These are phyloP conservation scores for Carassius carassius DNA, from an alignment of 2,113 vertebrate species.

Conservation along the genomic window DNA sequence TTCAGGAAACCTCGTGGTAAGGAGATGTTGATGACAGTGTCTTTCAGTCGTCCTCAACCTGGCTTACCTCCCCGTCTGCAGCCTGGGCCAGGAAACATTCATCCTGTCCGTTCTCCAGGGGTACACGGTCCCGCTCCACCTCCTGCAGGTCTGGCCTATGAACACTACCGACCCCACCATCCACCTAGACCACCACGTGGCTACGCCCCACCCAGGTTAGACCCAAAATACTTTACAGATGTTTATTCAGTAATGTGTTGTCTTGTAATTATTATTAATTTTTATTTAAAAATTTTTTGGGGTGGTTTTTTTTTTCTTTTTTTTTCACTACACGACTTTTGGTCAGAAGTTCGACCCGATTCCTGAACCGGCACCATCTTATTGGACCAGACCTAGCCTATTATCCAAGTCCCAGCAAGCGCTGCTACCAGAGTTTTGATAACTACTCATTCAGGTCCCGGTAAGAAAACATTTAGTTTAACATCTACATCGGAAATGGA, in stretches of 20 bases:
- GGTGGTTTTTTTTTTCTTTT: background rate
- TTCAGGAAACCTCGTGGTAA: conserved; percentile 87
- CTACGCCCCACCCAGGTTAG: conserved; percentile 83
- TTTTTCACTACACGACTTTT: conserved; percentile 51
- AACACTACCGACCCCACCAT: conserved; percentile 74
- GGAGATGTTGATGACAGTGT: conserved; percentile 80
- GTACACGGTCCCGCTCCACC: conserved; percentile 57
- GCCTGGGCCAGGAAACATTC: conserved; percentile 61
- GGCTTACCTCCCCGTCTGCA: conserved; percentile 81
- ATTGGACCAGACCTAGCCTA: conserved; percentile 73
- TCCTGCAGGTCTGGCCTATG: conserved; percentile 71
- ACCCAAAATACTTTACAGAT: background rate
- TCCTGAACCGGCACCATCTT: conserved; percentile 73
- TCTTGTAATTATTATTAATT: too few species aligned
- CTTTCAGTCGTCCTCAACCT: conserved; percentile 74
- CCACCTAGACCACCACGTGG: conserved; percentile 73
- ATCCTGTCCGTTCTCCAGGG: conserved; percentile 65
- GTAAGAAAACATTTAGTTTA: conserved; percentile 58
- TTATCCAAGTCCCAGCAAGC: conserved; percentile 73
- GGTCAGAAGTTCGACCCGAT: conserved; percentile 71
- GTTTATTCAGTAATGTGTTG: background rate
- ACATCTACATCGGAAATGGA: background rate
- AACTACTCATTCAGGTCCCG: conserved; percentile 78
- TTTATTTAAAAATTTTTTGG: background rate
- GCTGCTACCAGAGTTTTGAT: conserved; percentile 78